These are phyloP conservation scores for Danionella dracula DNA, from an alignment of 2,797 vertebrate species.

Conservation along the genomic window DNA sequence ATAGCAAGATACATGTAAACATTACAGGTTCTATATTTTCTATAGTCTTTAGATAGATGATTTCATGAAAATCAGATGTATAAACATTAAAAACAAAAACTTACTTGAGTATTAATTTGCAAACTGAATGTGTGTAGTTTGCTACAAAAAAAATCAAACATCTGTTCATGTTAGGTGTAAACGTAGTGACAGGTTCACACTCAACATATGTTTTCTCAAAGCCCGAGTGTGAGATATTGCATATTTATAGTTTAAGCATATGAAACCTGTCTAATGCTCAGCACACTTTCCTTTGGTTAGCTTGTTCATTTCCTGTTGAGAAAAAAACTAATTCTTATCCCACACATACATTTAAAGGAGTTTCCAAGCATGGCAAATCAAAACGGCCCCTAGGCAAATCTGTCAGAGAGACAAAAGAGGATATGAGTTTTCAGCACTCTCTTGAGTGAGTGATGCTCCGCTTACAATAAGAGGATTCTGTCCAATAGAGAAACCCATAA, in stretches of 20 bases:
- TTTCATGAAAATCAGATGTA: no score
- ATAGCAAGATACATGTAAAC: no score
- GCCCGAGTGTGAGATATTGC: neutral
- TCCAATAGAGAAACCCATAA: slow-evolving; percentile 17
- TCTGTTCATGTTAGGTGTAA: neutral
- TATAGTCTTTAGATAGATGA: no score
- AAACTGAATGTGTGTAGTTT: no score
- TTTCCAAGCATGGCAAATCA: slow-evolving; percentile 19
- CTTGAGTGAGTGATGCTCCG: slow-evolving; percentile 11
- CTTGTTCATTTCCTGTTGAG: neutral
- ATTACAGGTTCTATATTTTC: no score
- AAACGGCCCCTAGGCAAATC: slow-evolving; percentile 19
- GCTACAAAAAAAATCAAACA: neutral
- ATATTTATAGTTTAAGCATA: neutral
- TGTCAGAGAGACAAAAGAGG: slow-evolving; percentile 22
- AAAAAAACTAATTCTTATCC: neutral
- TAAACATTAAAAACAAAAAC: no score
- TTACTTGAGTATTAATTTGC: no score
- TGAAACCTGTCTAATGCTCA: neutral
- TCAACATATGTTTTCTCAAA: neutral
- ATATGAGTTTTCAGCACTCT: slow-evolving; percentile 25
- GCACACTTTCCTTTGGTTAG: neutral
- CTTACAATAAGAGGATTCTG: slow-evolving; percentile 22
- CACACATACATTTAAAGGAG: neutral
- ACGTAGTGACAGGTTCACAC: neutral